These are phyloP conservation scores for Micromesistius poutassou DNA, from an alignment of 2,797 vertebrate genomes.

Conservation along the genomic window DNA sequence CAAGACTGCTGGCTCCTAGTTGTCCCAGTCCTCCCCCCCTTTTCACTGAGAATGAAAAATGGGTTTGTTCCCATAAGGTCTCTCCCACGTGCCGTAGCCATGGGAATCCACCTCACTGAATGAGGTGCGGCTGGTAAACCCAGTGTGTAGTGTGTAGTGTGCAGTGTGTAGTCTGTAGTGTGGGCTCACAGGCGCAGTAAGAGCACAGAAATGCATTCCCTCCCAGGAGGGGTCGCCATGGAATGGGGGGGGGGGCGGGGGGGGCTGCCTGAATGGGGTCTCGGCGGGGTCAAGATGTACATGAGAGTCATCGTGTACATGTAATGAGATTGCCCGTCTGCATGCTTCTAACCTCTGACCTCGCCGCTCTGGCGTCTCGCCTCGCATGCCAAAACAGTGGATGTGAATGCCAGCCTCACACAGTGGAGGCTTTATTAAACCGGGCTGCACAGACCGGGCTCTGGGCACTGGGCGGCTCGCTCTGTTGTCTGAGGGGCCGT, in stretches of 20 bases:
- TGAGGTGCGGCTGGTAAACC: not conserved
- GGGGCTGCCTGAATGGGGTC: not conserved
- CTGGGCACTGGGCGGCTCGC: not conserved
- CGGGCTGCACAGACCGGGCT: not conserved
- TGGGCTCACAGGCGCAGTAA: not conserved
- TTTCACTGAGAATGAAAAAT: not conserved
- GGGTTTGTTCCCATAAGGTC: not conserved
- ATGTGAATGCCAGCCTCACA: not conserved
- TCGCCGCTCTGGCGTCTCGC: not conserved
- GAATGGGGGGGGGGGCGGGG: not conserved
- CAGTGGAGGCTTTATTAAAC: not conserved
- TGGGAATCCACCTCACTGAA: not conserved
- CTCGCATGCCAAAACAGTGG: too few species aligned
- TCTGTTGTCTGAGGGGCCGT: not conserved
- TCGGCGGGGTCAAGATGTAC: not conserved
- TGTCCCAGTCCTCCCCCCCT: constrained; percentile 8
- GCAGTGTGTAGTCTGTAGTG: not conserved
- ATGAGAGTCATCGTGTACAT: not conserved
- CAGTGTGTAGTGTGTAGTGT: not conserved
- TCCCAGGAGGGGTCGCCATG: not conserved
- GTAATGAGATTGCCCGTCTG: not conserved
- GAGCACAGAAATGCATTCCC: not conserved
- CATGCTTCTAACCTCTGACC: not conserved
- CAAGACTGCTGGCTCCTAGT: constrained; percentile 33
- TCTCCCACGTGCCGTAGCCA: not conserved